Evolutionary conservation across 2,113 vertebrate genomes (phyloP), one percentile per base, ranked within the genome.

Genomic region (Nibea coibor): DNA sequence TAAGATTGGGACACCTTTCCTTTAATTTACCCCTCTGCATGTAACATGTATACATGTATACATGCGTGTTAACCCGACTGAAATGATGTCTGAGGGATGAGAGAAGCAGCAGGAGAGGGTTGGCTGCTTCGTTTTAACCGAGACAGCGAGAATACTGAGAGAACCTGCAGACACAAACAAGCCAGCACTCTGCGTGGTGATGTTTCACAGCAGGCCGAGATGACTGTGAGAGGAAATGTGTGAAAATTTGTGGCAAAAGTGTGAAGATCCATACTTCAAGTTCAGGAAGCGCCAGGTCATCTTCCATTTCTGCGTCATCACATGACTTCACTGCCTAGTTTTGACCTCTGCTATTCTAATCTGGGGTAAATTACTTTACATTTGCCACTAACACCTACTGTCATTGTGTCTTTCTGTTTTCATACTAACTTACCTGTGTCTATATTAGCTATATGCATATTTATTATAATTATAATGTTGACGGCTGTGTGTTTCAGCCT

Each of bases 241-340:
- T 48, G 63, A 74, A 31, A 17, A 28, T 43, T 17, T 12, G 5
- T 6, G 39, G 48, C 39, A 59, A 62, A 73, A 20, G 75, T 79
- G 75, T 79, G 75, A 79, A 79, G 47, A 67, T 54, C 35, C 14
- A 6, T 28, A 12, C 45, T 53, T 31, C 14, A 22, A 68, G 64
- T 20, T 74, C 56, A 20, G 11, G 31, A 58, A 22, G 70, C 64
- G 35, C 3, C 17, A 54, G 47, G 56, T 67, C 48, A 24, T 20
- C 20, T 17, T 65, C 22, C 17, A 73, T 53, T 42, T 81, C 31
- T 26, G 45, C 7, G 14, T 51, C n/a, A 35, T 8, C 43, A 59
- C 24, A 42, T 48, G 20, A 42, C 51, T 50, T 61, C 10, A 11
- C 8, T 20, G 6, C 14, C 35, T 22, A 57, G 58, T 22, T 61